Evolutionary conservation across 2,113 vertebrate genomes (phyloP).

Genomic region (Todiramphus chloris): DNA sequence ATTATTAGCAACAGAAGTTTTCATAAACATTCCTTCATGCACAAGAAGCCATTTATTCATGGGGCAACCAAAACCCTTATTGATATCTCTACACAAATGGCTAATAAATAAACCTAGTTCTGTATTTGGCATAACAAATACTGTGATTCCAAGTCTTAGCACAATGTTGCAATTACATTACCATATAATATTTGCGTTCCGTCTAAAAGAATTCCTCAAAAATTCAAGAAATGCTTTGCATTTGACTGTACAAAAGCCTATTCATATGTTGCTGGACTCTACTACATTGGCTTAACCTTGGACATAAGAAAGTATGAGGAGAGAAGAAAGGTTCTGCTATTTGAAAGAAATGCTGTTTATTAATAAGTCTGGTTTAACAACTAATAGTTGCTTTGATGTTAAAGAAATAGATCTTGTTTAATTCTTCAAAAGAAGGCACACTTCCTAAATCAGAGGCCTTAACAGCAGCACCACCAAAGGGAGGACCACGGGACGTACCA

Average conservation of each 20-base stretch:
- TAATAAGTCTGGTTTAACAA: neutral
- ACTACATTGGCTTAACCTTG: neutral
- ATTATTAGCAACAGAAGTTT: neutral
- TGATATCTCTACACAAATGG: neutral
- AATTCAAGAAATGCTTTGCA: neutral
- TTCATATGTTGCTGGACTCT: neutral
- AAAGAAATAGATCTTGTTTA: neutral
- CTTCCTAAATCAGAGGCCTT: neutral
- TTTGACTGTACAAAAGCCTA: neutral
- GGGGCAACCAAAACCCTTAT: neutral
- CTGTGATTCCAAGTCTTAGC: neutral
- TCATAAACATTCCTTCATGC: neutral
- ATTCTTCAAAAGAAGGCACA: neutral
- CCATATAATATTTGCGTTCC: neutral
- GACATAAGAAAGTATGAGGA: neutral
- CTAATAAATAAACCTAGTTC: neutral
- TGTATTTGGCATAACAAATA: neutral
- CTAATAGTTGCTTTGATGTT: neutral
- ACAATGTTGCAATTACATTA: neutral
- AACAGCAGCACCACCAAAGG: neutral
- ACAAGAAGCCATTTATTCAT: neutral
- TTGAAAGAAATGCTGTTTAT: neutral
- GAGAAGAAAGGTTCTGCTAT: neutral
- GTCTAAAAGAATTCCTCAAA: neutral
- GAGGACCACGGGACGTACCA: fast-evolving